Conservation (phyloP, 2,113 vertebrate genomes). For the Microtus richardsoni region DNA sequence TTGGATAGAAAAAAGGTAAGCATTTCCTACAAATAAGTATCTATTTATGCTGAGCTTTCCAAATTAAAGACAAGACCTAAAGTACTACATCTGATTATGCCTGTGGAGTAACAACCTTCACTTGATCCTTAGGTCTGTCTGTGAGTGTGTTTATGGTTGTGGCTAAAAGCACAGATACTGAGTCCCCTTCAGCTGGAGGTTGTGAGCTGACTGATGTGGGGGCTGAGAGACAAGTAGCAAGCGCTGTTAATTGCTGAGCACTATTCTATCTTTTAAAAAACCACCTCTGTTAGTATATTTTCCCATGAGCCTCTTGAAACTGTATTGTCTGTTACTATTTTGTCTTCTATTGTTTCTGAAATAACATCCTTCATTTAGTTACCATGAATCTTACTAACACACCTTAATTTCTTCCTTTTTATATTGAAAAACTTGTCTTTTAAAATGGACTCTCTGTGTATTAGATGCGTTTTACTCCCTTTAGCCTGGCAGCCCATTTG, state of each 20-base stretch:
- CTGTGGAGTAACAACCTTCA: neutral
- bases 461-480: neutral
- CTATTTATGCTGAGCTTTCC: conserved; percentile 25
- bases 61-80: neutral
- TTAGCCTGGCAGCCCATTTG: neutral
- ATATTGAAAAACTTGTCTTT: conserved; percentile 8
- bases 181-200: neutral
- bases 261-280: neutral
- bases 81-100: neutral
- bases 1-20: conserved; percentile 98
- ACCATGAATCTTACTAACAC: neutral
- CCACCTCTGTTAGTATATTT: neutral
- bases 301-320: neutral
- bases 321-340: neutral
- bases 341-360: neutral
- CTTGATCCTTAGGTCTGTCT: neutral
- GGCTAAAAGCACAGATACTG: neutral
- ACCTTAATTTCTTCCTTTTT: neutral
- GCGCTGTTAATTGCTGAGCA: neutral
- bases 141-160: too few species aligned
- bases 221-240: neutral
- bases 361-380: conserved; percentile 45
- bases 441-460: neutral
- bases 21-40: conserved; percentile 19
- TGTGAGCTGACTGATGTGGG: neutral